A percentile compares a stretch with the other conserved stretches of the same genome.
phyloP scores from a whole-genome alignment of 1,140 invertebrate species.

The Papilio helenus region DNA sequence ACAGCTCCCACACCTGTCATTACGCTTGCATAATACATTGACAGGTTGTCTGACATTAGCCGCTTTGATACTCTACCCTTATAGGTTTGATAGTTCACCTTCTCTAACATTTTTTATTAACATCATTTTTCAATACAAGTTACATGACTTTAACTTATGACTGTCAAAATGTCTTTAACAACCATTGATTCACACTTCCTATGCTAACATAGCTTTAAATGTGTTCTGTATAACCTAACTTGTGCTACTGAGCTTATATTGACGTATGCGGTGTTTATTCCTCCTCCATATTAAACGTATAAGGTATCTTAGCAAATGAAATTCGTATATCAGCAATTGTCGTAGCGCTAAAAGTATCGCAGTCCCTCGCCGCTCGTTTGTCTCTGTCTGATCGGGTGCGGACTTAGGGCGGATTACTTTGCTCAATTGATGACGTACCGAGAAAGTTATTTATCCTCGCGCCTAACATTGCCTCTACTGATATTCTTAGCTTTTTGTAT shows the following conservation, averaged over 20 bases:
- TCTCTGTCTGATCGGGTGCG: not conserved
- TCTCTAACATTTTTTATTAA: no score
- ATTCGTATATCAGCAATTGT: constrained; percentile 5
- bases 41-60: constrained; percentile 11
- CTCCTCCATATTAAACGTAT: not conserved
- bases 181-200: no score
- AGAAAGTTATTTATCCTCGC: constrained; percentile 16
- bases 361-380: constrained; percentile 17
- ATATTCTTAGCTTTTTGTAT: not conserved
- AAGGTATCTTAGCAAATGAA: constrained; percentile 8
- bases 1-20: constrained; percentile 25
- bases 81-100: not conserved
- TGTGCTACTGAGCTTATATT: not conserved
- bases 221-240: not conserved
- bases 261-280: not conserved
- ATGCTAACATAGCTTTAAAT: not conserved
- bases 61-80: not conserved
- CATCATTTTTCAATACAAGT: no score
- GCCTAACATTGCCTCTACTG: not conserved
- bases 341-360: constrained; percentile 9
- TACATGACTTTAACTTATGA: no score
- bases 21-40: not conserved
- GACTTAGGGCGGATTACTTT: constrained; percentile 26
- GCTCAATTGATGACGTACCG: constrained; percentile 21
- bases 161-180: no score